A percentile compares a stretch with the other conserved stretches of the same genome.
Conservation (phyloP, 1,140 invertebrate genomes). For the Gonioctena quinquepunctata region DNA sequence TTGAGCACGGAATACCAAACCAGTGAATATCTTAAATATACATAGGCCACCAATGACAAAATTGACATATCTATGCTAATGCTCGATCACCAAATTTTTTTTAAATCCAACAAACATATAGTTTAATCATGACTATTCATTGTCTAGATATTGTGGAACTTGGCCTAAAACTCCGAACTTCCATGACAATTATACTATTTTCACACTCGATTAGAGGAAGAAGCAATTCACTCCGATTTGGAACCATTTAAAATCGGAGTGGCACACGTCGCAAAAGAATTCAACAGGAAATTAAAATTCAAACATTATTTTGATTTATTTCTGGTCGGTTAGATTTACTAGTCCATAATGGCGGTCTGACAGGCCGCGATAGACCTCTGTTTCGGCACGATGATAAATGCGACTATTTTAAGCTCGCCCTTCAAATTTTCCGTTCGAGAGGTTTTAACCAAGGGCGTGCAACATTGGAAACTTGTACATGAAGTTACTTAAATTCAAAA, state of each 20-base stretch:
- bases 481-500: too few relatives aligned
- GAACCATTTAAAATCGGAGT: not conserved
- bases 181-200: too few relatives aligned
- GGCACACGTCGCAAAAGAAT: conserved; percentile 1
- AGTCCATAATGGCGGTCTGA: not conserved
- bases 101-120: too few relatives aligned
- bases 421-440: not conserved
- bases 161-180: too few relatives aligned
- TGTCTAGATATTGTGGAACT: too few relatives aligned
- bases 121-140: too few relatives aligned
- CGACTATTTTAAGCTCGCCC: not conserved
- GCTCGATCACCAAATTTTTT: too few relatives aligned
- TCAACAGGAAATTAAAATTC: conserved; percentile 18
- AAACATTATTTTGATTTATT: conserved; percentile 10
- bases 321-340: conserved; percentile 4
- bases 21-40: too few relatives aligned
- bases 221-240: not conserved
- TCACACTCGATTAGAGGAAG: not conserved
- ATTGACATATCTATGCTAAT: too few relatives aligned
- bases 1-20: too few relatives aligned
- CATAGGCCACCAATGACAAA: too few relatives aligned
- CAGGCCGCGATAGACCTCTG: not conserved
- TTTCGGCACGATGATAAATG: conserved; percentile 5
- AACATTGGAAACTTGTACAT: too few relatives aligned
- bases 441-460: not conserved